A percentile compares a stretch with the other conserved stretches of the same genome.
Evolutionary conservation across 1,140 invertebrate genomes (phyloP).

Genomic region (Pentalonia nigronervosa): DNA sequence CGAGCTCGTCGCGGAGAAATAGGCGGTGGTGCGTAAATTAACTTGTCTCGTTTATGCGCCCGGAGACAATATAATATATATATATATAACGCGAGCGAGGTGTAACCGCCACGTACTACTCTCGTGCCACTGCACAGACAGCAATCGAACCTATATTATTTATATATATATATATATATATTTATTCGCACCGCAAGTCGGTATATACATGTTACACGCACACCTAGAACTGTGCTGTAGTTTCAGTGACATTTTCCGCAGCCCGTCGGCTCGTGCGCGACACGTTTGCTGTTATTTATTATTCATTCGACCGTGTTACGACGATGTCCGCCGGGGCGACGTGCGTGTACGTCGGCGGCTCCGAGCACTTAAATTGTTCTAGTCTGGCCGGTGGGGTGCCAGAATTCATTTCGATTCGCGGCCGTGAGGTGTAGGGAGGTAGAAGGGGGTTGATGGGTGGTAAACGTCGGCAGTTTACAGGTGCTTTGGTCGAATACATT

Average conservation of each 20-base stretch:
- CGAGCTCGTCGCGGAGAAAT: background rate
- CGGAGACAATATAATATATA: slow-evolving; percentile 8
- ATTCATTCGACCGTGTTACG: background rate
- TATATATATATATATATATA: background rate
- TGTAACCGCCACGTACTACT: background rate
- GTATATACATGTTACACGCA: too few relatives aligned
- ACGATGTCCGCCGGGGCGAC: background rate
- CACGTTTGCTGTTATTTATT: background rate
- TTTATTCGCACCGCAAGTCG: too few relatives aligned
- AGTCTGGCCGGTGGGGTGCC: background rate
- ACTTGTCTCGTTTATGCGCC: slow-evolving; percentile 28
- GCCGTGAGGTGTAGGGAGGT: too few relatives aligned
- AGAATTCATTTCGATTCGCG: background rate
- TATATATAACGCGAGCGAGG: too few relatives aligned
- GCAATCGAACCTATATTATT: background rate
- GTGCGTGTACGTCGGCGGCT: background rate
- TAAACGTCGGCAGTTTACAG: background rate
- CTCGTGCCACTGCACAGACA: too few relatives aligned
- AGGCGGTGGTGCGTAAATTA: slow-evolving; percentile 26
- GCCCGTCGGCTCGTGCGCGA: background rate
- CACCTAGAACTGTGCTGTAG: background rate
- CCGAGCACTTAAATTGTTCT: background rate
- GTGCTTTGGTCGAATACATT: background rate
- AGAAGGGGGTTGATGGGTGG: background rate
- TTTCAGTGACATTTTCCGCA: background rate